phyloP scores from a whole-genome alignment of 2,888 invertebrate genomes.

The Tortricodes alternella region DNA sequence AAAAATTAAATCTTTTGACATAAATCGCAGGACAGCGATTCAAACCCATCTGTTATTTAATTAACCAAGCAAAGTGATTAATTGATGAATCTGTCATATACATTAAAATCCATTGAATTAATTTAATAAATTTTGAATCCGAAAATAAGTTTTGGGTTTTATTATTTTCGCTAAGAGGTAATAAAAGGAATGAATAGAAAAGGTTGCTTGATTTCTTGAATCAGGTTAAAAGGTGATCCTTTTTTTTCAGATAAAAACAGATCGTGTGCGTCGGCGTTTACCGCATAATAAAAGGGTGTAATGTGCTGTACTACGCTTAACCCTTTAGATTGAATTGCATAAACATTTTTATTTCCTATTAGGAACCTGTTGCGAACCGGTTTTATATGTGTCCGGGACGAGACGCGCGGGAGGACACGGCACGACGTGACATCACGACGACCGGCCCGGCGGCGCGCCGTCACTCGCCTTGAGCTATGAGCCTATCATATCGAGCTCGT shows the following conservation, averaged over 20 bases:
- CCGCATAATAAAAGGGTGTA: slow-evolving; percentile 19
- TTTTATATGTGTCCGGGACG: too few relatives aligned
- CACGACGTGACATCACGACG: too few relatives aligned
- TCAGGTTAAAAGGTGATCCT: slow-evolving; percentile 14
- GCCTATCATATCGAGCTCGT: too few relatives aligned
- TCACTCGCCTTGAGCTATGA: too few relatives aligned
- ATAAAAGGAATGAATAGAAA: slow-evolving; percentile 8
- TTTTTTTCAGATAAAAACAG: slow-evolving; percentile 13
- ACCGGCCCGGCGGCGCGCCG: too few relatives aligned
- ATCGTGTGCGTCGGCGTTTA: slow-evolving; percentile 7
- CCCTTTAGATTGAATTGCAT: slow-evolving; percentile 18
- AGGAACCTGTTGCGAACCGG: background rate
- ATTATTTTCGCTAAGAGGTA: background rate
- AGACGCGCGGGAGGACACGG: too few relatives aligned
- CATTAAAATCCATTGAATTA: background rate
- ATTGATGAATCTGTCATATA: background rate
- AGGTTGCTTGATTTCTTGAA: background rate
- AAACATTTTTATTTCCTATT: slow-evolving; percentile 2
- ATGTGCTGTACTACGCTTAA: slow-evolving; percentile 16
- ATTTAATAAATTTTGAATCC: background rate
- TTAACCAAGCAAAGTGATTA: background rate
- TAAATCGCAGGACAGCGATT: background rate
- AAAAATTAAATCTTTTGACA: too few relatives aligned
- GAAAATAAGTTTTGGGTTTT: background rate
- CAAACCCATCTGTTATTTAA: background rate